These are phyloP conservation scores for Nematopogon swammerdamellus DNA, from an alignment of 2,888 invertebrate species.

Conservation along the genomic window DNA sequence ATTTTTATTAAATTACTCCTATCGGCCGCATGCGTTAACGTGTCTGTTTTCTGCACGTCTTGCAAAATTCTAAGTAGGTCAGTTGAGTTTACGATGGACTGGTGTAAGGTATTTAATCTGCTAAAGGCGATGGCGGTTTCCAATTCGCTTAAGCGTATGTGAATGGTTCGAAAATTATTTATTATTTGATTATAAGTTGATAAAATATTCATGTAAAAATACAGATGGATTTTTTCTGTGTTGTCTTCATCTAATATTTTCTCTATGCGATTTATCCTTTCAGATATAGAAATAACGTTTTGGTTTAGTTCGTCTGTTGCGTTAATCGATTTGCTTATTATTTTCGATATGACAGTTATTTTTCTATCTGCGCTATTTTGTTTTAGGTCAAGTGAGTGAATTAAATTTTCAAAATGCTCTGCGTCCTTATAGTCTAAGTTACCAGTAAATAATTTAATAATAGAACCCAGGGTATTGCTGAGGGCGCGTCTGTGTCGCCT, in stretches of 20 bases:
- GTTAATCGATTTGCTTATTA: not conserved
- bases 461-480: not conserved
- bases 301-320: not conserved
- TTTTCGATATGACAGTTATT: not conserved
- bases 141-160: conserved; percentile 6
- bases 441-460: not conserved
- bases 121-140: conserved; percentile 11
- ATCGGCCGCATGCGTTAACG: not conserved
- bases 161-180: conserved; percentile 9
- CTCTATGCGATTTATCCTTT: not conserved
- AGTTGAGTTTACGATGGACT: not conserved
- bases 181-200: not conserved
- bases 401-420: not conserved
- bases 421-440: not conserved
- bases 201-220: not conserved
- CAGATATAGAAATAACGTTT: not conserved
- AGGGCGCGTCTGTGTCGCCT: not conserved
- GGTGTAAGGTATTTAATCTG: conserved; percentile 1
- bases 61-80: not conserved
- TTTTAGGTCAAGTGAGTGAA: not conserved
- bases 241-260: not conserved
- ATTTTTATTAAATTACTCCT: not conserved
- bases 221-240: not conserved
- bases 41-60: not conserved
- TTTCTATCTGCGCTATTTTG: not conserved